Evolutionary conservation across 2,888 invertebrate genomes (phyloP), one percentile per base, ranked within the genome.

Genomic region (Tenthredo scrophulariae): DNA sequence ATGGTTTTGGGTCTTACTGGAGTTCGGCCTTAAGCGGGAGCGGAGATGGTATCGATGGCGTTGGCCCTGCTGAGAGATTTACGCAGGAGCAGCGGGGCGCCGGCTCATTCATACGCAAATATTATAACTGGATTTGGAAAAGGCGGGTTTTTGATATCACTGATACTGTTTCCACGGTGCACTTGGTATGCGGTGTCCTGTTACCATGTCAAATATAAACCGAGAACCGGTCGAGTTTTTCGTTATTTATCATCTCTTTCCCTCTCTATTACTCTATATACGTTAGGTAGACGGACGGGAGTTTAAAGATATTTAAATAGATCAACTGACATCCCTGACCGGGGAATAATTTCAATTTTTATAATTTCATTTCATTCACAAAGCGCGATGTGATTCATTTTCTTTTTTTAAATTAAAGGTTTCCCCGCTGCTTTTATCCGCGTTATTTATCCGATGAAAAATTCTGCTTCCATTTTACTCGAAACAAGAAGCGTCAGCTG

Each of bases 61-160:
- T 70, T 83, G 83, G 88, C 86, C 91, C 91, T 88, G 91, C 91
- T 91, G 91, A 85, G 91, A 91, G 91, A 91, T 91, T 91, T 91
- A 91, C 91, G 90, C 88, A 85, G 86, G 87, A 88, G 86, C 89
- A 88, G 88, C 88, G 86, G 87, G 89, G 87, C 90, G 88, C 87
- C 85, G 50, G 84, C 87, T 90, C 90, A 91, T 91, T 91, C 91
- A 91, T 91, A 91, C 91, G 90, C 91, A 91, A 91, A 91, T 91
- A 91, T 91, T 90, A 89, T 89, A 89, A 90, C 88, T 88, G 88
- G 88, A 88, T 88, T 88, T 86, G 86, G 87, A 86, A 62, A 86
- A 65, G 85, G 84, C 86, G 75, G 85, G 72, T 85, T 86, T 82
- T 86, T 82, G 84, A 87, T 90, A 89, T 90, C 90, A 90, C 88